These are phyloP conservation scores for Caiman crocodilus DNA, from an alignment of 2,797 vertebrate genomes.

Conservation along the genomic window DNA sequence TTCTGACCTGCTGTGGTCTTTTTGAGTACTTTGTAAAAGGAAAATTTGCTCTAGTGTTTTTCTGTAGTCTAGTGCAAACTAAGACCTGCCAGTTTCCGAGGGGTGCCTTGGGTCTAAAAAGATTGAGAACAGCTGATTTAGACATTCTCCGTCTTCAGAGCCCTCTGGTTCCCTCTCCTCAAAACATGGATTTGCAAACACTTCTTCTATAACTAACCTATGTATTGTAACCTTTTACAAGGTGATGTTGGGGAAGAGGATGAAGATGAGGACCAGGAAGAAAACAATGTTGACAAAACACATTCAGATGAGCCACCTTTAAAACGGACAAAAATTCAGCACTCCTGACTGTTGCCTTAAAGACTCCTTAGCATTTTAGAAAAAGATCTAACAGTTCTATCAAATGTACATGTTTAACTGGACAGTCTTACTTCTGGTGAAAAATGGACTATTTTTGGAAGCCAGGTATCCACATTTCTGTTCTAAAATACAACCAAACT, in stretches of 20 bases:
- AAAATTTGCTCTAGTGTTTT: too few species aligned
- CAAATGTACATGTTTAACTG: background rate
- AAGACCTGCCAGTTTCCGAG: too few species aligned
- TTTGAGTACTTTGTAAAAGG: too few species aligned
- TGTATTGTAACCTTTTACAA: conserved; percentile 57
- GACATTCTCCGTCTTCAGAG: background rate
- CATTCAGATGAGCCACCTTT: conserved; percentile 79
- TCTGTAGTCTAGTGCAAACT: too few species aligned
- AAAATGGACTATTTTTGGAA: background rate
- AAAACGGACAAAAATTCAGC: conserved; percentile 83
- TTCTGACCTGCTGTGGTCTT: too few species aligned
- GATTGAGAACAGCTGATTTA: background rate
- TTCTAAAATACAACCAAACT: background rate
- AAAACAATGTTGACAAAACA: conserved; percentile 29
- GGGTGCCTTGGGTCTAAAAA: too few species aligned
- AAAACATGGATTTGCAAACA: background rate
- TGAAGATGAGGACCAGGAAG: conserved; percentile 78
- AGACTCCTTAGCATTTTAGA: background rate
- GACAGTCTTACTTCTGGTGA: background rate
- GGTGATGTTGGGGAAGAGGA: conserved; percentile 54
- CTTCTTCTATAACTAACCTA: background rate
- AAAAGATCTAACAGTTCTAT: background rate
- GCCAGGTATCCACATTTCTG: background rate
- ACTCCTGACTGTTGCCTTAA: conserved; percentile 23
- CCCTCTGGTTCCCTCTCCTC: background rate